phyloP scores from a whole-genome alignment of 2,113 vertebrate species.

The Myrmecophaga tridactyla region DNA sequence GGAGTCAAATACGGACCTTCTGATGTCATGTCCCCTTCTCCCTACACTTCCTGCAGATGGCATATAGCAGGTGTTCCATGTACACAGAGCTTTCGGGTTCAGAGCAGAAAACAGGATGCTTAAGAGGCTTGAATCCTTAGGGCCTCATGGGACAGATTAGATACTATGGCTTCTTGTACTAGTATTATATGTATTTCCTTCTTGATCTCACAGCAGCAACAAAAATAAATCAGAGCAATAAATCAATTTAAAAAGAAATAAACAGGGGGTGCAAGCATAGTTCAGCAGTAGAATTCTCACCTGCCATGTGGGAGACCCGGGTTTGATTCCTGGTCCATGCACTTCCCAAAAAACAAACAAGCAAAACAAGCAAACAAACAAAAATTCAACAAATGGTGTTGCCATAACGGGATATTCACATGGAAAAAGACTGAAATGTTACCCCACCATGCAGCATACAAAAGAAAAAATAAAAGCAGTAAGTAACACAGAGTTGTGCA shows the following conservation, averaged over 20 bases:
- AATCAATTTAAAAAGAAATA: slow-evolving; percentile 38
- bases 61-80: neutral
- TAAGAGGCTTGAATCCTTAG: neutral
- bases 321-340: too few species aligned
- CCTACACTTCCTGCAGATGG: neutral
- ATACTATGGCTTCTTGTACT: neutral
- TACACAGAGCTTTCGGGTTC: neutral
- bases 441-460: too few species aligned
- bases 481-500: neutral
- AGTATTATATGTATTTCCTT: neutral
- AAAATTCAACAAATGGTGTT: too few species aligned
- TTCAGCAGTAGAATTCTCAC: too few species aligned
- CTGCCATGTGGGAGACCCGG: too few species aligned
- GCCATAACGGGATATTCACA: too few species aligned
- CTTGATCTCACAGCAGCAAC: slow-evolving; percentile 19
- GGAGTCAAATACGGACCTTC: neutral
- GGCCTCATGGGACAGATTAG: neutral
- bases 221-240: neutral
- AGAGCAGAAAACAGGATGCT: neutral
- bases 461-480: too few species aligned
- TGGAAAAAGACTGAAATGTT: too few species aligned
- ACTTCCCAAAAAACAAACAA: too few species aligned
- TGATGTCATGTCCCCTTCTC: neutral
- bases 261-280: too few species aligned
- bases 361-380: too few species aligned